Base-by-base conservation (phyloP, 2,797 vertebrate genomes). In the Acridotheres tristis region DNA sequence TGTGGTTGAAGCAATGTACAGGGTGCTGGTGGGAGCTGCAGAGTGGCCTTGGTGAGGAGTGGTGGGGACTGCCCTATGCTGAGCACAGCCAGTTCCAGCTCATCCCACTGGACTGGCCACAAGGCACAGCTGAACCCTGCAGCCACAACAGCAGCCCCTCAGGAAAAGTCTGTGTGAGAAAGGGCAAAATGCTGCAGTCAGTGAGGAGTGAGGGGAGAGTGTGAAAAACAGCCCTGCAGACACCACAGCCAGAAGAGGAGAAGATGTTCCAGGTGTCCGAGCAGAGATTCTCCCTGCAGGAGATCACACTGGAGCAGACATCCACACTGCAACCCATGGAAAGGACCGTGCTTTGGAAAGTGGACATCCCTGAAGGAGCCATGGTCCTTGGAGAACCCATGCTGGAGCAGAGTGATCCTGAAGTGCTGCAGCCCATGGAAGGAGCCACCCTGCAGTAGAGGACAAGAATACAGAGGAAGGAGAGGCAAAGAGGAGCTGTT, bases 371-470 rank as follows among this genome's bases (percentile, higher is more conserved):
- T 54, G 51, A 59, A 68, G 59, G 65, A 93, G 17, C 68, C 43
- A 16, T 1, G 3, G 18, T 32, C 42, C 23, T 5, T 23, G 32
- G 12, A 71, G 12, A 54, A 5, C 6, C 23, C n/a, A 19, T 0
- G 0, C 17, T 50, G 34, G 40, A 48, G 59, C 21, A 78, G 16
- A 25, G 13, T 62, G 58, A 36, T 32, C 54, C 42, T 53, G 42
- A 89, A 57, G 25, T 22, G 34, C 55, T 80, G 38, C 27, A 71
- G 45, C 25, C 45, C 25, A 23, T 10, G 25, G 45, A 47, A 65
- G 8, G 23, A 83, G 43, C 12, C 17, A 22, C 17, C 3, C 12
- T 54, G 29, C 30, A 61, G 51, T 58, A 59, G 8, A 11, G 14
- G 18, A 23, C 42, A 73, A 57, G 22, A 21, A 16, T 32, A 40